A percentile compares a stretch with the other conserved stretches of the same genome.
Evolutionary conservation across 2,797 vertebrate genomes (phyloP).

Genomic region (Anguilla megastoma): DNA sequence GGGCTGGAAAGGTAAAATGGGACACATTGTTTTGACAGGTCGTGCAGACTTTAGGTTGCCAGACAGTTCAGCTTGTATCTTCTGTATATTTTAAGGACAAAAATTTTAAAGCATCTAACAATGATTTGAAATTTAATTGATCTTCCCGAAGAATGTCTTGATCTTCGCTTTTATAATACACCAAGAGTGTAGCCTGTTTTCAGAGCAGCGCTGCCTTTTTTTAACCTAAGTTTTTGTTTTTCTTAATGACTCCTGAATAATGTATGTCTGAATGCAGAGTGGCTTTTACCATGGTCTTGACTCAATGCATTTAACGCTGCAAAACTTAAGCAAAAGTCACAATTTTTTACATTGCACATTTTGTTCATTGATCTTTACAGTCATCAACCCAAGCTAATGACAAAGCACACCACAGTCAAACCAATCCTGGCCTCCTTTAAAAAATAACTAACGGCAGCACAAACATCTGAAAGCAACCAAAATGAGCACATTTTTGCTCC

Average conservation of each 20-base stretch:
- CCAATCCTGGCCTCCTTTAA: too few relatives aligned
- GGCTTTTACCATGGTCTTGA: not conserved
- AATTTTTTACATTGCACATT: not conserved
- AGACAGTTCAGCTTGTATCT: not conserved
- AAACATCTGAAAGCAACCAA: too few relatives aligned
- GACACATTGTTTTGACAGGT: not conserved
- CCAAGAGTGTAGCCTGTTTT: not conserved
- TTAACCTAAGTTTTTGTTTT: not conserved
- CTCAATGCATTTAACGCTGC: not conserved
- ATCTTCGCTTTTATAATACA: not conserved
- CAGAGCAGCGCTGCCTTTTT: not conserved
- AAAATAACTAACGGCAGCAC: too few relatives aligned
- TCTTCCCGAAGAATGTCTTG: not conserved
- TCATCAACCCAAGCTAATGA: not conserved
- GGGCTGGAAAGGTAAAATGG: not conserved
- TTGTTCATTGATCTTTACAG: not conserved
- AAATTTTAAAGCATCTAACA: not conserved
- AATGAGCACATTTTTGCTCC: too few relatives aligned
- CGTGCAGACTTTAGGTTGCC: not conserved
- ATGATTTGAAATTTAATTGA: not conserved
- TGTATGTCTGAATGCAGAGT: not conserved
- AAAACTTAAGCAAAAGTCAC: not conserved
- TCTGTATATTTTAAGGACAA: not conserved
- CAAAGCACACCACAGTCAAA: too few relatives aligned
- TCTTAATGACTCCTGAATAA: not conserved